These are phyloP conservation scores for Eufriesea mexicana DNA, from an alignment of 1,140 invertebrate species.

Conservation along the genomic window DNA sequence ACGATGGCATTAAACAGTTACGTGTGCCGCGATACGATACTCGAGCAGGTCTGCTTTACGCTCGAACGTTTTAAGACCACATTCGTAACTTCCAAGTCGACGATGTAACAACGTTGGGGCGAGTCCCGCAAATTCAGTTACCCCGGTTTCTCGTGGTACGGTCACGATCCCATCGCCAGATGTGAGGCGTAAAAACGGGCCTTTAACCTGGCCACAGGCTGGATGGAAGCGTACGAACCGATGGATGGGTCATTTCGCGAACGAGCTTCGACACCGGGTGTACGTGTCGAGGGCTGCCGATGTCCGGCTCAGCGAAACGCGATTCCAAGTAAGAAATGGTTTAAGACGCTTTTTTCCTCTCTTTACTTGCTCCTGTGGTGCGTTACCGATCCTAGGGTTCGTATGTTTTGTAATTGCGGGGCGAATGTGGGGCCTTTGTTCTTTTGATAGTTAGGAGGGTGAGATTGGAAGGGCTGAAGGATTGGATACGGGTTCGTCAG, in stretches of 20 bases:
- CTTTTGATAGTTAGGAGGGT: no score
- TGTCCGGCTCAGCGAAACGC: slow-evolving; percentile 57
- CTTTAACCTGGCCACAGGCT: background rate
- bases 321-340: slow-evolving; percentile 67
- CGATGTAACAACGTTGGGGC: background rate
- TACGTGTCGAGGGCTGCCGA: slow-evolving; percentile 51
- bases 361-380: no score
- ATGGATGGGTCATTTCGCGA: slow-evolving; percentile 43
- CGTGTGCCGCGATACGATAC: slow-evolving; percentile 1
- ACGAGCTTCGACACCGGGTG: slow-evolving; percentile 43
- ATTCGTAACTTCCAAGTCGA: background rate
- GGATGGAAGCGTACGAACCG: slow-evolving; percentile 24
- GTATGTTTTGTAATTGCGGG: no score
- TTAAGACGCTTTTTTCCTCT: slow-evolving; percentile 20
- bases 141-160: background rate
- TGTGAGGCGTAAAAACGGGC: slow-evolving; percentile 21
- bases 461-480: no score
- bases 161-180: background rate
- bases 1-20: background rate
- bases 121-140: slow-evolving; percentile 22
- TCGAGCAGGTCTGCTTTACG: background rate
- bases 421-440: no score
- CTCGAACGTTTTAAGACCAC: background rate
- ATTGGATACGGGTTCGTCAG: no score
- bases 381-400: background rate